Conservation (phyloP, 2,888 invertebrate genomes). For the Zygaena filipendulae region DNA sequence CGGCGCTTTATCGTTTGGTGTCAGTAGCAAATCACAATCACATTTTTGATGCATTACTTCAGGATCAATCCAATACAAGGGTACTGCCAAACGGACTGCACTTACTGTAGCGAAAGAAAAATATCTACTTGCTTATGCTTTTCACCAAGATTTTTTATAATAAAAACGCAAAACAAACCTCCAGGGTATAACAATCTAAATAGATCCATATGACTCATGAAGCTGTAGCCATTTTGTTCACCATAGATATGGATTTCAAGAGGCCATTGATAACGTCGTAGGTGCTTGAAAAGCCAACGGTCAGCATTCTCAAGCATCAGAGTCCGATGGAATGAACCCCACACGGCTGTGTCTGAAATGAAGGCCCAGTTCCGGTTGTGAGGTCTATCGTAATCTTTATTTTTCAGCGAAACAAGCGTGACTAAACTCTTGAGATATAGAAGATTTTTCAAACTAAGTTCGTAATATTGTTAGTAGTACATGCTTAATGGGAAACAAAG, state of each 20-base stretch:
- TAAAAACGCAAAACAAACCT: conserved; percentile 23
- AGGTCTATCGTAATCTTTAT: no score
- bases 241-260: conserved; percentile 38
- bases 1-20: conserved; percentile 24
- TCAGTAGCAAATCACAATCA: conserved; percentile 30
- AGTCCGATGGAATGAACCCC: conserved; percentile 51
- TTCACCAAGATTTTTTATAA: no score
- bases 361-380: no score
- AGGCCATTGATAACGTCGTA: conserved; percentile 41
- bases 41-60: conserved; percentile 31
- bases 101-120: neutral
- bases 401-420: no score
- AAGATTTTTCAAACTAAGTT: no score
- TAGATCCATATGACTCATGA: conserved; percentile 45
- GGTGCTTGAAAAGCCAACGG: conserved; percentile 25
- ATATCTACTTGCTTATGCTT: no score
- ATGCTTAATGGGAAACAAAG: no score
- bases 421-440: no score
- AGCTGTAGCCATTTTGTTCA: conserved; percentile 27
- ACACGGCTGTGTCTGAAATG: conserved; percentile 32
- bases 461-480: no score
- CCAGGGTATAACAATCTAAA: conserved; percentile 46
- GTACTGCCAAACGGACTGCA: conserved; percentile 31
- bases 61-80: conserved; percentile 37
- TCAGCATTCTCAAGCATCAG: conserved; percentile 30